Base-by-base conservation (phyloP, 2,888 invertebrate species). In the Halocaridina rubra region DNA sequence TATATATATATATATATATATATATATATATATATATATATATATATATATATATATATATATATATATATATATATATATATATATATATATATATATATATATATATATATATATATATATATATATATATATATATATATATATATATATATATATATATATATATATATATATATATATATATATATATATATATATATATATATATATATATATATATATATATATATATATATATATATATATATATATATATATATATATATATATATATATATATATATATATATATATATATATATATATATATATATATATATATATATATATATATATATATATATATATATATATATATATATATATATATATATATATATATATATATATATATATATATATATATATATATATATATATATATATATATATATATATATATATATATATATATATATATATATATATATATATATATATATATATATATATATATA, bases 241-340 rank as follows among this genome's bases (percentile, higher is more conserved):
- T n/a, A n/a, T n/a, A n/a, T n/a, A n/a, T n/a, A n/a, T n/a, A n/a
- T n/a, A n/a, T n/a, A n/a, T n/a, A n/a, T n/a, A n/a, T n/a, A n/a
- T n/a, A n/a, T n/a, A n/a, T n/a, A n/a, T n/a, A 64, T 64, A 2
- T 64, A 19, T 64, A 4, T 61, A n/a, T 64, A n/a, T 61, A 61
- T 61, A n/a, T 61, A 61, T 61, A 19, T 3, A 64, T 4, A 64
- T 64, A 64, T 3, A 1, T 64, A 64, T 22, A 1, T 1, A 64
- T 22, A 64, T 8, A 4, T 22, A 64, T 64, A 64, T 19, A 64
- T 64, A 64, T 64, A 64, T 64, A 64, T 64, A 64, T 64, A 64
- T 64, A 64, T 64, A 64, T 64, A 22, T 64, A 64, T 64, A 64
- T 64, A 64, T 64, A 64, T 64, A 22, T 64, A 64, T 64, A 22